phyloP scores from a whole-genome alignment of 2,113 vertebrate species.

The Rynchops niger region DNA sequence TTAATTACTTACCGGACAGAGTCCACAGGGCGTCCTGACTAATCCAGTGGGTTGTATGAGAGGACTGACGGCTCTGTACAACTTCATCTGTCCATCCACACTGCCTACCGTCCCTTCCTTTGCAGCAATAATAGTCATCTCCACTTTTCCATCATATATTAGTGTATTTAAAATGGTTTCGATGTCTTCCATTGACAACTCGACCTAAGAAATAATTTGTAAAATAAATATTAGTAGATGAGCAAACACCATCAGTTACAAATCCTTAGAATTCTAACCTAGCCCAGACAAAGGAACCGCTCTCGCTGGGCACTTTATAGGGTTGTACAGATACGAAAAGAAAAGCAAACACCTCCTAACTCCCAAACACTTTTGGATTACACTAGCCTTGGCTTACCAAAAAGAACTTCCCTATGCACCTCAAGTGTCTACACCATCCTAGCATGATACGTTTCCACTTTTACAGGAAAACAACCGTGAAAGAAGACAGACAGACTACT shows the following conservation, averaged over 20 bases:
- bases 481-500: not conserved
- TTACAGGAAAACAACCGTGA: not conserved
- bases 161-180: slow-evolving; percentile 98
- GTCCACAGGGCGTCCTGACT: slow-evolving; percentile 90
- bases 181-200: slow-evolving; percentile 98
- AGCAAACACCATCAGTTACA: not conserved
- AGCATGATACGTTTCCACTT: not conserved
- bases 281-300: not conserved
- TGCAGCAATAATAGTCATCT: slow-evolving; percentile 95
- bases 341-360: not conserved
- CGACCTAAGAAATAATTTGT: slow-evolving; percentile 80
- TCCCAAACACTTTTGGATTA: not conserved
- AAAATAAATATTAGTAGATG: not conserved
- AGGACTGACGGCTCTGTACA: slow-evolving; percentile 88
- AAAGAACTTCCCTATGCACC: not conserved
- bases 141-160: slow-evolving; percentile 97
- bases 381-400: not conserved
- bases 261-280: not conserved
- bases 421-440: not conserved
- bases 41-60: slow-evolving; percentile 90
- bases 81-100: slow-evolving; percentile 94
- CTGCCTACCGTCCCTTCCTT: slow-evolving; percentile 95
- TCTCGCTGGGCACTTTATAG: not conserved
- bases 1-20: slow-evolving; percentile 87
- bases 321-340: not conserved